Evolutionary conservation across 2,113 vertebrate genomes (phyloP).

Genomic region (Chionis minor): DNA sequence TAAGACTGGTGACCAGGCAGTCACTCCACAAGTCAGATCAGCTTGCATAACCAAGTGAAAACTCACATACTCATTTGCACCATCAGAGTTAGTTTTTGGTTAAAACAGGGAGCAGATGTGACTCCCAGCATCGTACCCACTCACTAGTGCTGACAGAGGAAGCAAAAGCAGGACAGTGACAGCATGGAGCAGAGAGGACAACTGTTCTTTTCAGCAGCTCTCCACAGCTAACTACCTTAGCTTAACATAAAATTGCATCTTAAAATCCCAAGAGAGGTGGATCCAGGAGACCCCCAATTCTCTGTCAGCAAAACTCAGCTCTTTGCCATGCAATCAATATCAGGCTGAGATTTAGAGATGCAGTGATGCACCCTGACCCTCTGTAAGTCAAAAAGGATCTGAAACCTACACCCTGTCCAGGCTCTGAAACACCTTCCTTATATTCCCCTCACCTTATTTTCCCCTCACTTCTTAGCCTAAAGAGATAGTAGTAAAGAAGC

Average conservation of each 20-base stretch:
- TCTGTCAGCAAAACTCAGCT: neutral
- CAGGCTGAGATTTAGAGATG: neutral
- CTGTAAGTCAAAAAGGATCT: neutral
- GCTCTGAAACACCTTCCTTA: neutral
- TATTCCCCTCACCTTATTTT: no score
- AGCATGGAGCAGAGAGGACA: accelerated
- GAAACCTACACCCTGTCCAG: neutral
- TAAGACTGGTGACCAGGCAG: neutral
- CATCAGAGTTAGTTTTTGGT: neutral
- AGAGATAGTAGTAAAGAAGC: neutral
- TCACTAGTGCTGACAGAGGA: neutral
- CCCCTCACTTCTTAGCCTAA: neutral
- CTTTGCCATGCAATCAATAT: neutral
- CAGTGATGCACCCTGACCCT: neutral
- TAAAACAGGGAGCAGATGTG: neutral
- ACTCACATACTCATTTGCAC: neutral
- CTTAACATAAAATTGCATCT: neutral
- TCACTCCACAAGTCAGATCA: neutral
- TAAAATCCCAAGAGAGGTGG: neutral
- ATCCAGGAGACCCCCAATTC: neutral
- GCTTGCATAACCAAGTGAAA: neutral
- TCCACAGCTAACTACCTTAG: neutral
- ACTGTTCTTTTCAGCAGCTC: neutral
- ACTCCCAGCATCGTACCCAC: neutral
- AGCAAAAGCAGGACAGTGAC: neutral